phyloP scores from a whole-genome alignment of 2,113 vertebrate species.

The Corythaeola cristata region DNA sequence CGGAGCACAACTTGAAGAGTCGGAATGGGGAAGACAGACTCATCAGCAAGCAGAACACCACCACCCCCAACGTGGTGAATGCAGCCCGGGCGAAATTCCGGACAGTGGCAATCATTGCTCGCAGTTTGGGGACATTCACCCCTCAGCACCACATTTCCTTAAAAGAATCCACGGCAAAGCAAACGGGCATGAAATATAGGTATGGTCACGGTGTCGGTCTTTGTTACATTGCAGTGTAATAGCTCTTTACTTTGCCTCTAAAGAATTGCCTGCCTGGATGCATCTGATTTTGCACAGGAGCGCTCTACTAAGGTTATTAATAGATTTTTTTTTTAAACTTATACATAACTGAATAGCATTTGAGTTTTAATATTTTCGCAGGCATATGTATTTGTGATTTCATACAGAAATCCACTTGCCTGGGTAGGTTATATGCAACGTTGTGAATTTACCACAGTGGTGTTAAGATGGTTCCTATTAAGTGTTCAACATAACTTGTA shows the following conservation, averaged over 20 bases:
- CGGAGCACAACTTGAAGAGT: conserved; percentile 95
- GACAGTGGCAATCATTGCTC: conserved; percentile 96
- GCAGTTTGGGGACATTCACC: conserved; percentile 94
- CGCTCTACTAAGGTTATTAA: background rate
- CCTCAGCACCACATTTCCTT: conserved; percentile 97
- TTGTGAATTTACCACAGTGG: background rate
- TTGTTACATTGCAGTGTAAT: background rate
- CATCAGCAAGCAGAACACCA: conserved; percentile 89
- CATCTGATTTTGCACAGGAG: background rate
- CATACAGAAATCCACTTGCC: background rate
- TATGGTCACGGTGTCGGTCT: conserved; percentile 70
- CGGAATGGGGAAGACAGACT: conserved; percentile 93
- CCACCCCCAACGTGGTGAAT: conserved; percentile 91
- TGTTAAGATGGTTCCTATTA: background rate
- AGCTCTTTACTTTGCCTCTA: background rate
- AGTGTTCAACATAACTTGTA: background rate
- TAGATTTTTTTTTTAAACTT: background rate
- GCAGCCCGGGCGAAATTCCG: conserved; percentile 94
- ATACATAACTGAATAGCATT: background rate
- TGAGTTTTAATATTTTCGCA: background rate
- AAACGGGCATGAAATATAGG: conserved; percentile 99
- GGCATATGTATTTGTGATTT: background rate
- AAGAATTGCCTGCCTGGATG: conserved; percentile 16
- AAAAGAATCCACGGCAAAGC: conserved; percentile 98
- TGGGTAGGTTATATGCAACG: background rate